Evolutionary conservation across 2,888 invertebrate genomes (phyloP), one percentile per base, ranked within the genome.

Genomic region (Therioaphis trifolii): DNA sequence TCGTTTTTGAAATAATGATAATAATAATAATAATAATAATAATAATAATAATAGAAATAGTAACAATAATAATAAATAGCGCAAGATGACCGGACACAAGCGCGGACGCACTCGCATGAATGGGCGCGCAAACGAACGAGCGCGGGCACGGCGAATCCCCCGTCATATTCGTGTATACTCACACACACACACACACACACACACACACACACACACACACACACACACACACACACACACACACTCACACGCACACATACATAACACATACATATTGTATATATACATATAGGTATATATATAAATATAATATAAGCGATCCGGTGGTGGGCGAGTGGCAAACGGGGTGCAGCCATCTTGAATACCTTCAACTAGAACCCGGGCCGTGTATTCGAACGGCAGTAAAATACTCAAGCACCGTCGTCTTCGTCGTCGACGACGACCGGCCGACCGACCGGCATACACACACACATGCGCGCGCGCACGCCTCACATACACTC

Each of bases 261-360:
- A 43, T 9, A 29, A 43, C 18, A 43, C 1, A 29, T 18, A 24
- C 7, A 35, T 35, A 35, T 35, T 35, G 1, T 18, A 63, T 5
- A 11, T 18, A 63, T 5, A 29, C 40, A 24, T 52, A 52, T 49
- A 29, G 12, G 58, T 35, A 7, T 35, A n/a, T 35, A 14, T 21
- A 21, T 14, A 43, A n/a, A n/a, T 15, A 69, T 69, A 69, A n/a
- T 72, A 72, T 77, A 46, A 79, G 69, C 68, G 43, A 71, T 79
- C 79, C 69, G 46, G 58, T 80, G 84, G 84, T 77, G 85, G 84
- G 84, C 80, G 84, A 80, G 84, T 76, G 80, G 76, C 84, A 71
- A 82, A 84, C 85, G 76, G 82, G 84, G 75, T 84, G 85, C 86
- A 88, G 90, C 89, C 90, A 90, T 90, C 89, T 90, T 89, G 89